phyloP scores from a whole-genome alignment of 2,888 invertebrate species.

The Nemoura dubitans region DNA sequence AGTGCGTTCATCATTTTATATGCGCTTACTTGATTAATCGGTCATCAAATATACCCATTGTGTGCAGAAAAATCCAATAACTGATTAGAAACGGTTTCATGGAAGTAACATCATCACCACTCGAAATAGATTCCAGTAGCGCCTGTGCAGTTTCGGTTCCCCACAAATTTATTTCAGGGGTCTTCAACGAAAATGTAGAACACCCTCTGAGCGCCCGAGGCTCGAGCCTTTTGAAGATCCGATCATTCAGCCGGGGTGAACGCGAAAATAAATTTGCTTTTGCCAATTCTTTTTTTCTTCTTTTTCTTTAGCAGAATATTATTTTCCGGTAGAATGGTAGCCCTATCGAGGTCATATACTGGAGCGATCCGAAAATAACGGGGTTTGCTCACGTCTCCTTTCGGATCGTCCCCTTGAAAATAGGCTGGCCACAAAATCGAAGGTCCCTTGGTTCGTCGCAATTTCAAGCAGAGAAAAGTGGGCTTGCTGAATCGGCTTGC shows the following conservation, averaged over 20 bases:
- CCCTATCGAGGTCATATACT: too few relatives aligned
- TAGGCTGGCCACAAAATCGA: not conserved
- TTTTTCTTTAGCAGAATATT: not conserved
- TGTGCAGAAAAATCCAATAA: not conserved
- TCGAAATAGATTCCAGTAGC: too few relatives aligned
- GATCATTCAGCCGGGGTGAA: slow-evolving; percentile 24
- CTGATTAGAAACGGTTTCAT: too few relatives aligned
- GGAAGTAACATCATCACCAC: too few relatives aligned
- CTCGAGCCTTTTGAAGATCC: not conserved
- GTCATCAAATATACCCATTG: not conserved
- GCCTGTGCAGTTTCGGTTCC: too few relatives aligned
- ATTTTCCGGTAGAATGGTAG: not conserved
- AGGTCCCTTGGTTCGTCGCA: not conserved
- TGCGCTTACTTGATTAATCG: not conserved
- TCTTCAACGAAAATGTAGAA: not conserved
- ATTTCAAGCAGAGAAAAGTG: not conserved
- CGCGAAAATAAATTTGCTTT: slow-evolving; percentile 34
- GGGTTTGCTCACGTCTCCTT: not conserved
- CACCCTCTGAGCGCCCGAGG: not conserved
- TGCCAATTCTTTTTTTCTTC: not conserved
- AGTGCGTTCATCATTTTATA: not conserved
- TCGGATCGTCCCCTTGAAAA: not conserved
- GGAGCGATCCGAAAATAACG: too few relatives aligned
- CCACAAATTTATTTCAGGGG: not conserved
- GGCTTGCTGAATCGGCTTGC: not conserved